Base-by-base conservation (phyloP, 2,797 vertebrate genomes). In the Aeoliscus strigatus region DNA sequence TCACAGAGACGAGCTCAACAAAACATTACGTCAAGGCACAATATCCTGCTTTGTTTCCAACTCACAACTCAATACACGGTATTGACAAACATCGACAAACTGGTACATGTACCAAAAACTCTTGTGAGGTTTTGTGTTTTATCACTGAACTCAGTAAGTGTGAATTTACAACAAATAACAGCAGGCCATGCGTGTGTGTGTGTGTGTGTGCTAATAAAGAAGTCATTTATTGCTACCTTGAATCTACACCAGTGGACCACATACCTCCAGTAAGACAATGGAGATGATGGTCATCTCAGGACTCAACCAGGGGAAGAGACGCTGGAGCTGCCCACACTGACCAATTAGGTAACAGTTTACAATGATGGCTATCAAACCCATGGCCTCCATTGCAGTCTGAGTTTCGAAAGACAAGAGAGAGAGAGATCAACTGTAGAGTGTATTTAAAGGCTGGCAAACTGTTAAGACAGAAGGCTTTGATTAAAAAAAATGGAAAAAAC, bases 331-430 rank as follows among this genome's bases (percentile, higher is more conserved):
- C 17, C 94, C 95, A 0, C 94, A 97, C 77, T 97, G 95, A 15
- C 94, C 93, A 14, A 98, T 94, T 83, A 98, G 84, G 80, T 96
- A 97, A 73, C 94, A 98, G 86, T 98, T 98, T 11, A 98, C 93
- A 50, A 98, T 89, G 27, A 98, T 96, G 39, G 93, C 95, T 60
- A 98, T 77, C 35, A 97, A 76, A 0, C 94, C 95, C 94, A 98
- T 95, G 39, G 89, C 92, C 70, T 98, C 95, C 94, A 98, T 96
- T 11, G 91, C 93, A 58, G 91, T 94, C 93, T 97, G 87, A 13
- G 14, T 21, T 21, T 21, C n/a, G n/a, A n/a, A n/a, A n/a, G 18
- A 21, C 18, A 21, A 6, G 18, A 3, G 18, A 21, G 18, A 21
- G 3, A 21, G 18, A 21, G 18, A 21, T 21, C 18, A 3, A 3